These are phyloP conservation scores for Maccullochella peelii DNA, from an alignment of 2,113 vertebrate genomes.

Conservation along the genomic window DNA sequence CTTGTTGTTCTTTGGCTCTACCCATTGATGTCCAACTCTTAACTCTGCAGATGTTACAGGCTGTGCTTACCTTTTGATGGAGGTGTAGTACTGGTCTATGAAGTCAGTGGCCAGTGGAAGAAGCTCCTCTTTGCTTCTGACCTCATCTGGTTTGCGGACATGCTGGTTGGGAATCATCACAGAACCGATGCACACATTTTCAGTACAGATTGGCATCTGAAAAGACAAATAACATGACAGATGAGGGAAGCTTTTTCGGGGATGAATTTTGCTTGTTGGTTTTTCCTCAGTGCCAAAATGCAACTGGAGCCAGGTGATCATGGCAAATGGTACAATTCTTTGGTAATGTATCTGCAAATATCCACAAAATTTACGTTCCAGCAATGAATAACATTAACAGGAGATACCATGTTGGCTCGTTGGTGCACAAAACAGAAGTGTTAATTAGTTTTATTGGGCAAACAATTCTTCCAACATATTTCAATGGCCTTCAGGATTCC, in stretches of 20 bases:
- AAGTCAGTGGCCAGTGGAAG: conserved; percentile 94
- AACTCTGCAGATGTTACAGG: neutral
- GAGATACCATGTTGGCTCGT: neutral
- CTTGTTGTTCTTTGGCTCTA: neutral
- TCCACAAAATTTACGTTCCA: neutral
- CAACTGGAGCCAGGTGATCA: neutral
- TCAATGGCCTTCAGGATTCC: neutral
- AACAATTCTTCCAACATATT: neutral
- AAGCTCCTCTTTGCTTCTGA: conserved; percentile 88
- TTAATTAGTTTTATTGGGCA: neutral
- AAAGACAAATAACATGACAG: conserved; percentile 14
- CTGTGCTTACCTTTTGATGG: conserved; percentile 93
- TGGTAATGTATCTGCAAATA: conserved; percentile 15
- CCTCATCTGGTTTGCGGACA: conserved; percentile 87
- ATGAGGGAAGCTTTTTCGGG: neutral
- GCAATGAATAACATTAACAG: neutral
- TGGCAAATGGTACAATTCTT: neutral
- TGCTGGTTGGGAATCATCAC: conserved; percentile 89
- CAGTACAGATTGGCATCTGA: conserved; percentile 89
- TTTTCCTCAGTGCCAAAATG: conserved; percentile 6
- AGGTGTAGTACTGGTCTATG: conserved; percentile 97
- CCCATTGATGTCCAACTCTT: neutral
- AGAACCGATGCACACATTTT: conserved; percentile 92
- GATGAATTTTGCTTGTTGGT: neutral
- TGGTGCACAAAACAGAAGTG: neutral